These are phyloP conservation scores for Harpalus rubripes DNA, from an alignment of 2,888 invertebrate genomes.

Conservation along the genomic window DNA sequence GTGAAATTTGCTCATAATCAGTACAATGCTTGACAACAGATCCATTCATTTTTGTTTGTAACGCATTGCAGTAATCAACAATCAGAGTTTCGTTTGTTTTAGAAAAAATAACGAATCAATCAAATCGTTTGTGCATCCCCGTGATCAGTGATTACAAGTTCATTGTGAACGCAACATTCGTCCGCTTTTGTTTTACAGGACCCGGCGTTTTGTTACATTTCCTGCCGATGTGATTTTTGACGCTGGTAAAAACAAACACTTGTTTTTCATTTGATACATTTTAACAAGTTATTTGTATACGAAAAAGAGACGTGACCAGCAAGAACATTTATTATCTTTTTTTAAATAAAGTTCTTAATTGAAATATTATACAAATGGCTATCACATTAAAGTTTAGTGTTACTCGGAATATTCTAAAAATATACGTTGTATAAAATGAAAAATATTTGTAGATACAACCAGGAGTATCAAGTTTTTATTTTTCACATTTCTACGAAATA, in stretches of 20 bases:
- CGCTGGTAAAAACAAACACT: conserved; percentile 42
- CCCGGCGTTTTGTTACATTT: conserved; percentile 33
- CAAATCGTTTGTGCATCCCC: conserved; percentile 48
- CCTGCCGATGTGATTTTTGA: conserved; percentile 34
- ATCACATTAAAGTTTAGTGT: background rate
- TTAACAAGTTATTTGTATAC: conserved; percentile 5
- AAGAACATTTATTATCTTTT: conserved; percentile 8
- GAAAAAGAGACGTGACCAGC: background rate
- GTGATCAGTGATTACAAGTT: conserved; percentile 60
- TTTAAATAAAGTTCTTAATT: conserved; percentile 32
- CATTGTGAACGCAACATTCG: conserved; percentile 61
- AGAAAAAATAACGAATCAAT: conserved; percentile 60
- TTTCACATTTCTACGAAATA: background rate
- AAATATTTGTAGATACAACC: conserved; percentile 6
- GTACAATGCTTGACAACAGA: conserved; percentile 41
- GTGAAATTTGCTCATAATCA: conserved; percentile 23
- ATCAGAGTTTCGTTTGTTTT: conserved; percentile 54
- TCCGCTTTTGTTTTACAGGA: conserved; percentile 48
- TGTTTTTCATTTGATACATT: conserved; percentile 40
- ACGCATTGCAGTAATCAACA: conserved; percentile 44
- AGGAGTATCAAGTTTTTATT: conserved; percentile 26
- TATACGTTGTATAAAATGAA: background rate
- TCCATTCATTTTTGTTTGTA: conserved; percentile 51
- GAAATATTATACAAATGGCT: conserved; percentile 33
- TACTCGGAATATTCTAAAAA: conserved; percentile 11